phyloP scores from a whole-genome alignment of 2,113 vertebrate species.

The Cinclus cinclus region DNA sequence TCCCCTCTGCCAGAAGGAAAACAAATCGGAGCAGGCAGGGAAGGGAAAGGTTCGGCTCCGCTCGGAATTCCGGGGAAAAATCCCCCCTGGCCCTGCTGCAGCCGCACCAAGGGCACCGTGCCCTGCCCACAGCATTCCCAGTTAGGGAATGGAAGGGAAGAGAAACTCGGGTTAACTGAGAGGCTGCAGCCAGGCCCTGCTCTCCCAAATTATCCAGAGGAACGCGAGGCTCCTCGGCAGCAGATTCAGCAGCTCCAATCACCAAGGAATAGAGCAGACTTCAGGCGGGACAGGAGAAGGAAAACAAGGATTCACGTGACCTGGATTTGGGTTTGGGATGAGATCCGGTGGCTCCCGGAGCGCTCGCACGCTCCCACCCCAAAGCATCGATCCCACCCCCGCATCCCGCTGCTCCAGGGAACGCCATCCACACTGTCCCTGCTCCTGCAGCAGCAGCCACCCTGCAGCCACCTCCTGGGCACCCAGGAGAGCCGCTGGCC shows the following conservation, averaged over 20 bases:
- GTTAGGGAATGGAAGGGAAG: neutral
- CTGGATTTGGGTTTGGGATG: neutral
- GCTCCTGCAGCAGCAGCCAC: neutral
- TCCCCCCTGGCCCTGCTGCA: neutral
- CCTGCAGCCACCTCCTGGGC: neutral
- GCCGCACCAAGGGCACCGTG: neutral
- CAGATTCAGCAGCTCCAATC: conserved; percentile 36
- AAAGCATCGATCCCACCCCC: neutral
- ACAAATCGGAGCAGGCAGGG: neutral
- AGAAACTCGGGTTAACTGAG: conserved; percentile 43
- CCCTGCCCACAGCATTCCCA: neutral
- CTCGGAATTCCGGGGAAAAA: neutral
- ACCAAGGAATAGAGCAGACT: conserved; percentile 1
- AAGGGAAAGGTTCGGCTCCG: neutral
- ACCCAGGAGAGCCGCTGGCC: neutral
- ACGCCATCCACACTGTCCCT: neutral
- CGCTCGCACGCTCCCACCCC: no score
- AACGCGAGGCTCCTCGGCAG: conserved; percentile 45
- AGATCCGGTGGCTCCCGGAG: neutral
- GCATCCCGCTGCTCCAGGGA: neutral
- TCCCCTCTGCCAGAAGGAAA: neutral
- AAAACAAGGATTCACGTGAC: conserved; percentile 24
- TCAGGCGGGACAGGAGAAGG: neutral
- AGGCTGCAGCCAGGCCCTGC: conserved; percentile 10
- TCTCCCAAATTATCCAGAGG: conserved; percentile 6